Base-by-base conservation (phyloP, 1,140 invertebrate species). In the Polyergus mexicanus region DNA sequence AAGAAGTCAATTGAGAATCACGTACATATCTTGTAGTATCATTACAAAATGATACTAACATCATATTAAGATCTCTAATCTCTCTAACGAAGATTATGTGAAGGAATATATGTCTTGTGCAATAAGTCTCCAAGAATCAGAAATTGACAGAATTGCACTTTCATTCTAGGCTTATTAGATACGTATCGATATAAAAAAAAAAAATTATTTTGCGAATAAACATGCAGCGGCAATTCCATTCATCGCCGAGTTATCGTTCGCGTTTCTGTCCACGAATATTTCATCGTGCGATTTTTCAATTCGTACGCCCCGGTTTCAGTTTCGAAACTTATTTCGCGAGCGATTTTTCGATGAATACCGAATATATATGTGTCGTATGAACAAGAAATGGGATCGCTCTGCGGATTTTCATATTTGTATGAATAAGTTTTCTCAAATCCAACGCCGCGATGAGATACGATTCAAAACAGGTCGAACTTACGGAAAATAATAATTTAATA, bases 291-390 rank as follows among this genome's bases (percentile, higher is more conserved):
- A 83, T 74, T 83, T 83, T 83, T 83, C 78, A 62, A 83, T 83
- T 72, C 68, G 66, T 44, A 54, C 78, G 66, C 25, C 6, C 25
- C 25, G 78, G 66, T 10, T 13, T 83, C 78, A 62, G 78, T 74
- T 83, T 83, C 38, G 41, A 83, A 83, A 83, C 78, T 83, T 83
- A 83, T 83, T 83, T 83, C 68, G 68, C 68, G 68, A 83, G 68
- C 78, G 78, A 83, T 83, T 35, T 83, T 83, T 83, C 78, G 68
- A 83, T 83, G 78, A 83, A 83, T 83, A 83, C 68, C 68, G 78
- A 83, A 83, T 72, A 83, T 3, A 32, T 54, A 72, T 68, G 51
- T 60, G 68, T 54, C 66, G 54, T 44, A 74, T 60, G 41, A 83
- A 83, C 78, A 83, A 83, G 44, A 83, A 74, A 74, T 83, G 78